Conservation (phyloP, 2,888 invertebrate species). For the Acanthococcus lagerstroemiae region DNA sequence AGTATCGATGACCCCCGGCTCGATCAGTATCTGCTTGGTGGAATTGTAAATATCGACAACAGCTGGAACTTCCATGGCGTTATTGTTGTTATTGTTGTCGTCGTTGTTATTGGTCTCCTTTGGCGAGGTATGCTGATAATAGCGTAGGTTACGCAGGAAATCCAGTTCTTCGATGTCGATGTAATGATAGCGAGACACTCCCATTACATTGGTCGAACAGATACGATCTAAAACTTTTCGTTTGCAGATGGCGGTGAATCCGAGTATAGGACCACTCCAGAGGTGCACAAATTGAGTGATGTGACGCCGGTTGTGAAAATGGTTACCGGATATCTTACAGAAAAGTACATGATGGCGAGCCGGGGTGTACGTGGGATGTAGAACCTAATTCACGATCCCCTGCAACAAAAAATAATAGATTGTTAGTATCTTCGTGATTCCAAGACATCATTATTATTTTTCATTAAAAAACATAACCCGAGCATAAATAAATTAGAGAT, state of each 20-base stretch:
- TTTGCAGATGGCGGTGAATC: not conserved
- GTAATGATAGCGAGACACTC: constrained; percentile 1
- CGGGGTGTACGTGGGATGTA: too few relatives aligned
- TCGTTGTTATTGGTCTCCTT: not conserved
- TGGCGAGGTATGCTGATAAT: not conserved
- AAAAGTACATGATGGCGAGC: too few relatives aligned
- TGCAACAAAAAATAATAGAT: too few relatives aligned
- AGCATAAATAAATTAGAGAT: too few relatives aligned
- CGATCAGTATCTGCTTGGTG: constrained; percentile 31
- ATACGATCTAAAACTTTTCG: not conserved
- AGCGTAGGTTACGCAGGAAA: constrained; percentile 1
- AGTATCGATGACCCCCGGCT: constrained; percentile 34
- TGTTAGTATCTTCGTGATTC: too few relatives aligned
- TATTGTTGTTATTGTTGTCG: not conserved
- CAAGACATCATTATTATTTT: too few relatives aligned
- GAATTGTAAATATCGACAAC: constrained; percentile 7
- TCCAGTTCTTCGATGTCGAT: constrained; percentile 1
- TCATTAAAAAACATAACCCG: too few relatives aligned
- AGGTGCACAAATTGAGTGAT: too few relatives aligned
- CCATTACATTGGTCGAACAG: not conserved
- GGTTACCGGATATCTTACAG: too few relatives aligned
- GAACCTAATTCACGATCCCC: too few relatives aligned
- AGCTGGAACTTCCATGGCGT: not conserved
- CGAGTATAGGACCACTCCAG: too few relatives aligned
- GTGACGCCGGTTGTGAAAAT: too few relatives aligned